Conservation (phyloP, 35 echinoderm and acorn worm genomes). For the Strongylocentrotus purpuratus region DNA sequence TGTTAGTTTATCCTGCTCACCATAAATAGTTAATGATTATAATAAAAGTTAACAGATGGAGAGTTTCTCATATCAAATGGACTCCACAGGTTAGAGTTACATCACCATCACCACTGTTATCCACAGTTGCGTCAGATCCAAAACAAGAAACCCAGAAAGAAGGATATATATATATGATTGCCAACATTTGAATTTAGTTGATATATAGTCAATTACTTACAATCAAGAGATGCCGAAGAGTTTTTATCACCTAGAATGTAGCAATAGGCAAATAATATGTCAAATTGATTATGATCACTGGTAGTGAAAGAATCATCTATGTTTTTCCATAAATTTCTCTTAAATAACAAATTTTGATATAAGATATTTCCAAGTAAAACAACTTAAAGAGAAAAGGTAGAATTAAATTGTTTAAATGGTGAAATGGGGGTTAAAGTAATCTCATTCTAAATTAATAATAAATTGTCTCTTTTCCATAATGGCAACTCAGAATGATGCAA, state of each 20-base stretch:
- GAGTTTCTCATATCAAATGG: not conserved
- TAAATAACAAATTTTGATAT: not conserved
- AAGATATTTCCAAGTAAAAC: too few species aligned
- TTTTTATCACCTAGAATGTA: not conserved
- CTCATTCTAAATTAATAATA: too few species aligned
- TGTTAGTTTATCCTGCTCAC: not conserved
- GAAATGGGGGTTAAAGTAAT: too few species aligned
- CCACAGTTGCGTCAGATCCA: not conserved
- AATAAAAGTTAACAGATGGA: not conserved
- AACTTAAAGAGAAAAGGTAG: too few species aligned
- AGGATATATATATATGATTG: not conserved
- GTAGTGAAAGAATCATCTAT: not conserved
- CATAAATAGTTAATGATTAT: not conserved
- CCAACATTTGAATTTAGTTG: not conserved
- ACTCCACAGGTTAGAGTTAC: not conserved
- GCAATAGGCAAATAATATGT: not conserved
- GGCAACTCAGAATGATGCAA: too few species aligned
- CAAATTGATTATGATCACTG: not conserved
- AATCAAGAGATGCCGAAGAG: not conserved
- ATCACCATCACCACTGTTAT: not conserved
- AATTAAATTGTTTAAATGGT: not conserved
- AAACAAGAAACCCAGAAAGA: not conserved
- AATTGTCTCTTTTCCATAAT: too few species aligned
- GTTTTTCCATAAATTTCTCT: not conserved
- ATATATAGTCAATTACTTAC: not conserved